These are phyloP conservation scores for Enteromius treurensis DNA, from an alignment of 2,797 vertebrate species.

Conservation along the genomic window DNA sequence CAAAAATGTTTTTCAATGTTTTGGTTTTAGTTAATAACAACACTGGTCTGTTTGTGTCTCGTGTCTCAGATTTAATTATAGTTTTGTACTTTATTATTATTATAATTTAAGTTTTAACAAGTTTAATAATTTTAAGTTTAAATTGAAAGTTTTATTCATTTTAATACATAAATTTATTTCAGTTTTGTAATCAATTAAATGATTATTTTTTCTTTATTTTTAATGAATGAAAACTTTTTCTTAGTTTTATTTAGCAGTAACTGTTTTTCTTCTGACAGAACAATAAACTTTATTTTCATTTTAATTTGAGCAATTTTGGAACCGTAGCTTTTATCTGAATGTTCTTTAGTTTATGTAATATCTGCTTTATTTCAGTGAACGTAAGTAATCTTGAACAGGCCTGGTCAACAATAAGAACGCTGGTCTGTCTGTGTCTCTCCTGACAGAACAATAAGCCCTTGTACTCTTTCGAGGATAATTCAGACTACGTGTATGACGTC, in stretches of 20 bases:
- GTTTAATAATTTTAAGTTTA: not conserved
- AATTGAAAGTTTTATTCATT: not conserved
- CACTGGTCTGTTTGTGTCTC: conserved; percentile 57
- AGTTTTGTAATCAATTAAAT: not conserved
- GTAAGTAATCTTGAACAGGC: not conserved
- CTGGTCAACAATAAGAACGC: not conserved
- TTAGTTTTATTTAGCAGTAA: not conserved
- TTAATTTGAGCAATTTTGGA: not conserved
- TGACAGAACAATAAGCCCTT: conserved; percentile 92
- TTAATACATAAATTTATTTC: not conserved
- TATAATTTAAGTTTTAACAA: not conserved
- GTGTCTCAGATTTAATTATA: not conserved
- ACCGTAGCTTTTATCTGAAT: not conserved
- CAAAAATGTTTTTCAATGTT: not conserved
- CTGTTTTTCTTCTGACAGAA: conserved; percentile 75
- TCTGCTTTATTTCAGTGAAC: not conserved
- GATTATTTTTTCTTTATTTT: not conserved
- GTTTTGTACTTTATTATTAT: not conserved
- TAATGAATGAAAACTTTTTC: not conserved
- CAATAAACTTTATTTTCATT: conserved; percentile 80
- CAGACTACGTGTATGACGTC: conserved; percentile 95
- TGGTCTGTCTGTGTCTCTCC: conserved; percentile 44
- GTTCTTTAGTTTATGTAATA: not conserved
- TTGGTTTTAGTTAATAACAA: not conserved
- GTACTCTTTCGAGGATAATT: conserved; percentile 98